Base-by-base conservation (phyloP, 2,113 vertebrate species). In the Trogon melanurus region DNA sequence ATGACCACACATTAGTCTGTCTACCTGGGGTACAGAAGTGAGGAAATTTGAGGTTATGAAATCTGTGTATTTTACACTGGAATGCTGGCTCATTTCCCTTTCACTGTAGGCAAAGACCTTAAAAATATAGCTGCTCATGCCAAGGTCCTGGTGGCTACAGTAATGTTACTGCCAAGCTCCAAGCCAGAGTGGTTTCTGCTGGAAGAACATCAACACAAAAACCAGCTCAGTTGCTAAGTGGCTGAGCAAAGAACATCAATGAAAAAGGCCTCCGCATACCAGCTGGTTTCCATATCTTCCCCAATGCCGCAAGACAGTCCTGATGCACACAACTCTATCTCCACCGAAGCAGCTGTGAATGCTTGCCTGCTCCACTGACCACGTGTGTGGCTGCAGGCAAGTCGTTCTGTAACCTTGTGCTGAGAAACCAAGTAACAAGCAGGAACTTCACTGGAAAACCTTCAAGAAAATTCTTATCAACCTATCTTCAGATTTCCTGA, bases 401-500 rank as follows among this genome's bases (percentile, higher is more conserved):
- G 89, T 91, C 93, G 72, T 92, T 66, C 91, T 70, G 91, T 71
- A 53, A 57, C 85, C 96, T 90, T 61, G 69, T 89, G 93, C 82
- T 7, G 88, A 97, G 95, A 95, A 95, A 93, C 92, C 87, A 96
- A 93, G 86, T 18, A 67, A 91, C 70, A 94, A 91, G 66, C 84
- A 96, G 94, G 86, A 96, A 91, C 73, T 74, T 93, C 94, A 73
- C 91, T 96, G 95, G 96, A 92, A 97, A 97, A 96, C 87, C 94
- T 95, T 96, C 96, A 95, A 81, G 67, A 70, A 95, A 79, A 88
- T 76, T 72, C 29, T 91, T 94, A 94, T 94, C 97, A 85, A 85
- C 95, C 30, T 4, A 87, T 97, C 97, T 96, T 92, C 95, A 96
- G 90, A 96, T 97, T 95, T 97, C 96, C 92, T 16, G 78, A 94